These are phyloP conservation scores for Palythoa grandiflora DNA, from an alignment of 92 coral and sea anemone genomes.

Conservation along the genomic window DNA sequence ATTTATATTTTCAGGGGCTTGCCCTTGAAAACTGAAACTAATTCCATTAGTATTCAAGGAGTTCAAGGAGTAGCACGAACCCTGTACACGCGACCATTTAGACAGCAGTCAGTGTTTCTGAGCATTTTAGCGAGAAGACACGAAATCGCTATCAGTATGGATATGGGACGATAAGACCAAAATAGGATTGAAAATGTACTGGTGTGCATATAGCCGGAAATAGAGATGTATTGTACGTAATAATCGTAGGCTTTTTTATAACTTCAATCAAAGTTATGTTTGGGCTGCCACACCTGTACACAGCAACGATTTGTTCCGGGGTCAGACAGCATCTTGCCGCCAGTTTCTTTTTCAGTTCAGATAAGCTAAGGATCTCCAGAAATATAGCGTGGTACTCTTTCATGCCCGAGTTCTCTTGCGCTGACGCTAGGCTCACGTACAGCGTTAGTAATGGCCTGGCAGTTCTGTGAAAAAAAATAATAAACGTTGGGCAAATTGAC, in stretches of 20 bases:
- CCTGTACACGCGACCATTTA: no score
- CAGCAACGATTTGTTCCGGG: constrained; percentile 85
- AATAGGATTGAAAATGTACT: no score
- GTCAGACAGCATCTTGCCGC: constrained; percentile 81
- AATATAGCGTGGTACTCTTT: constrained; percentile 92
- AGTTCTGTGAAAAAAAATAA: constrained; percentile 52
- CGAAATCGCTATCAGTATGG: no score
- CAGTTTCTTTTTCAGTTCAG: constrained; percentile 83
- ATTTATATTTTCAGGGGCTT: no score
- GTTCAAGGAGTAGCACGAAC: no score
- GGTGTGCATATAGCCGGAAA: background rate
- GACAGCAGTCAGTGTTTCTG: no score
- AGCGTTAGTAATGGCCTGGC: constrained; percentile 88
- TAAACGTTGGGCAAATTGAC: background rate
- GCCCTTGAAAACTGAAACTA: no score
- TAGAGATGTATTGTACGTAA: background rate
- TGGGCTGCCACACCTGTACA: constrained; percentile 74
- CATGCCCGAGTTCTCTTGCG: constrained; percentile 94
- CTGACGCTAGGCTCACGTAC: constrained; percentile 93
- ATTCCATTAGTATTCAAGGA: no score
- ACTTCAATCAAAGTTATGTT: background rate
- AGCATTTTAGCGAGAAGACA: no score
- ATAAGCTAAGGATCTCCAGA: constrained; percentile 78
- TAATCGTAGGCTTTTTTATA: no score
- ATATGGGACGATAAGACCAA: no score